These are phyloP conservation scores for Odocoileus virginianus DNA, from an alignment of 2,113 vertebrate species.

Conservation along the genomic window DNA sequence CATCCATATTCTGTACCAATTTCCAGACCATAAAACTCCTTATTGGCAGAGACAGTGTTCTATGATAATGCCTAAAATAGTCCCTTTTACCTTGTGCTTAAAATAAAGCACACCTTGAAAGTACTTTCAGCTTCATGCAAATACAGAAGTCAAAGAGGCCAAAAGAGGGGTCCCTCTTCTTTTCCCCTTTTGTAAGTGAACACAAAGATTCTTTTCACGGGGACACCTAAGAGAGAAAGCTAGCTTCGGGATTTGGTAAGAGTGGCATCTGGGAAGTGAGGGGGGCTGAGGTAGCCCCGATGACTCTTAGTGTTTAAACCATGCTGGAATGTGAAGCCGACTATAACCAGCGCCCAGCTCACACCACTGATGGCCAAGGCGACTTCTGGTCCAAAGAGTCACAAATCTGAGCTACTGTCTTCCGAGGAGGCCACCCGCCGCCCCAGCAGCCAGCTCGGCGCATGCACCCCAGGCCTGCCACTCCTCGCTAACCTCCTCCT, in stretches of 20 bases:
- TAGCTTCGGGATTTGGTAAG: background rate
- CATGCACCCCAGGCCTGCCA: background rate
- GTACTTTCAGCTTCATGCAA: background rate
- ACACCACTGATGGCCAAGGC: background rate
- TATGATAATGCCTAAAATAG: constrained; percentile 36
- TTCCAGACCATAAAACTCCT: constrained; percentile 67
- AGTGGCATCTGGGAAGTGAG: background rate
- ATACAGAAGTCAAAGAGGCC: background rate
- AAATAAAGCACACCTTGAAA: constrained; percentile 30
- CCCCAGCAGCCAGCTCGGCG: background rate
- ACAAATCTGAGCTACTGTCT: background rate
- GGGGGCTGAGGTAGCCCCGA: accelerated
- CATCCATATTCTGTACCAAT: constrained; percentile 58
- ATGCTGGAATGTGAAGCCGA: background rate
- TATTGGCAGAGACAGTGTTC: constrained; percentile 46
- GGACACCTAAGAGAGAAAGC: background rate
- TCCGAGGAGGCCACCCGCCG: background rate
- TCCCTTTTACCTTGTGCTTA: constrained; percentile 2
- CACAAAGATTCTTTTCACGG: background rate
- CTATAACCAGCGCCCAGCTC: background rate
- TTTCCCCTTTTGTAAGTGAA: background rate
- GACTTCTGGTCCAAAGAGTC: background rate
- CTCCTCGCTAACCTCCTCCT: accelerated
- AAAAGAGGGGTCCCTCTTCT: background rate
- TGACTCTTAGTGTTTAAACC: too few species aligned